Base-by-base conservation (phyloP, 1,140 invertebrate species). In the Drosophila repleta region DNA sequence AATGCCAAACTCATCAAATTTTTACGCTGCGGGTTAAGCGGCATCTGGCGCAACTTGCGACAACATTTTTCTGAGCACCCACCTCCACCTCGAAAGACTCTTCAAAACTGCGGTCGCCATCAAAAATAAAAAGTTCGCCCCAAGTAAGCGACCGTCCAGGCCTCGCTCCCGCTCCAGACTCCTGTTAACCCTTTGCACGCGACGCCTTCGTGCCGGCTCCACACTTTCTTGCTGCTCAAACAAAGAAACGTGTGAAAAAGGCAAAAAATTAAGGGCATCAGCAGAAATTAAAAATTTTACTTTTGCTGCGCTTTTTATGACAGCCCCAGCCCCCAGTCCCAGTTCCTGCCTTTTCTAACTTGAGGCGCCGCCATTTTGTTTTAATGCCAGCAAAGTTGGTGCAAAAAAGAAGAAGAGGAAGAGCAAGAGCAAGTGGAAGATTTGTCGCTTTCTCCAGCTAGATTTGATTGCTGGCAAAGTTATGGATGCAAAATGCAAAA, bases 1-100 rank as follows among this genome's bases (percentile, higher is more conserved):
- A 90, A 76, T 90, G 87, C 72, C 87, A 85, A 90, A 85, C 85
- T 90, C 85, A 90, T 90, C 87, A 90, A 90, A 90, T 90, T 90
- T 90, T 85, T 85, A 90, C 71, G 78, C 87, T 82, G 75, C 84
- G 77, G 85, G 85, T 81, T 85, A 76, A 76, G 69, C 60, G 53
- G 74, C 76, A 63, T 46, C 71, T 69, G 60, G 73, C 76, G 66
- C 79, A 84, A 84, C 79, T 84, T 83, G 49, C 52, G 79, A 66
- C 76, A 69, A 49, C 45, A 46, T 74, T 73, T 68, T 41, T 21
- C 64, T 52, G 55, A 49, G 24, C 43, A 2, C 8, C 18, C 18
- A n/a, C n/a, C n/a, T n/a, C n/a, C n/a, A n/a, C n/a, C n/a, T n/a
- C 41, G 43, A 11, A 18, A 74, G 62, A 55, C 68, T 71, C 68